phyloP scores from a whole-genome alignment of 2,888 invertebrate species.

The Spilosoma lubricipeda region DNA sequence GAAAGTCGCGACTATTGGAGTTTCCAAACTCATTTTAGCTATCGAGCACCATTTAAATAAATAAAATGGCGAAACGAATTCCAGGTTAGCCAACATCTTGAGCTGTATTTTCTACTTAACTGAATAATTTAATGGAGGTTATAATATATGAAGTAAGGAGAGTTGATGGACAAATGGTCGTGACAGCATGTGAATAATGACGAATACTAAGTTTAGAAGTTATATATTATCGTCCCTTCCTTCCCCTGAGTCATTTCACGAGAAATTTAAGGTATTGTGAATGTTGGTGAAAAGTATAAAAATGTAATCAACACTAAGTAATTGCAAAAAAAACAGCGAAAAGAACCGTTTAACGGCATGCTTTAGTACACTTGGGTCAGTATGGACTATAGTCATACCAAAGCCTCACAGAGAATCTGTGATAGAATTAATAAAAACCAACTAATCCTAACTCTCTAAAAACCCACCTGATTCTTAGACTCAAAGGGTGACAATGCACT shows the following conservation, averaged over 20 bases:
- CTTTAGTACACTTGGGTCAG: too few relatives aligned
- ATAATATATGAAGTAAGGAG: not conserved
- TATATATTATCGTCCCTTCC: not conserved
- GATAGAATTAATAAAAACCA: too few relatives aligned
- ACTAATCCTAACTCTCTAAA: too few relatives aligned
- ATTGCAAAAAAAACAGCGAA: not conserved
- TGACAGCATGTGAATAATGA: not conserved
- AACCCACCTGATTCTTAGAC: too few relatives aligned
- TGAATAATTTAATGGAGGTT: not conserved
- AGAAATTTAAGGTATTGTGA: not conserved
- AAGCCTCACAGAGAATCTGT: too few relatives aligned
- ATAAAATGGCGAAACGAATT: constrained; percentile 18
- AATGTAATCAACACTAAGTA: not conserved
- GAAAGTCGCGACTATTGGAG: constrained; percentile 37
- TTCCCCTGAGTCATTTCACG: not conserved
- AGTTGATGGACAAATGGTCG: not conserved
- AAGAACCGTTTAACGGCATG: not conserved
- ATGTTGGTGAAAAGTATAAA: not conserved
- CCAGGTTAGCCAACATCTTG: not conserved
- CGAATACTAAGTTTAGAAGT: not conserved
- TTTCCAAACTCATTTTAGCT: constrained; percentile 36
- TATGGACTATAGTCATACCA: too few relatives aligned
- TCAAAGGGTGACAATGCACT: too few relatives aligned
- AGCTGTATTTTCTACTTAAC: not conserved
- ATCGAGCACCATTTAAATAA: constrained; percentile 31